Conservation (phyloP, 2,113 vertebrate species). For the Thermophis baileyi region DNA sequence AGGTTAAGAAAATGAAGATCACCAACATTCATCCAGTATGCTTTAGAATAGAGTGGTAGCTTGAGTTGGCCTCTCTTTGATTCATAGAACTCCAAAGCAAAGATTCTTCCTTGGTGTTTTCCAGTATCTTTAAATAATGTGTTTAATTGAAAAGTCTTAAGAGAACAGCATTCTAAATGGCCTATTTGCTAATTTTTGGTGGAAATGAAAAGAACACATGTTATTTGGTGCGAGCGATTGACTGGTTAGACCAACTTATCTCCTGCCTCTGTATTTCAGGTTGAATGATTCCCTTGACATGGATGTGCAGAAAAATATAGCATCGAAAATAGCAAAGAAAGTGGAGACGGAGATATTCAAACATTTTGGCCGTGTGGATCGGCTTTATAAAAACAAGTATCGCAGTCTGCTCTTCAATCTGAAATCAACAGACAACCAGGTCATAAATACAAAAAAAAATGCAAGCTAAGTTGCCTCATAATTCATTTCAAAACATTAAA, state of each 20-base stretch:
- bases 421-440: conserved; percentile 60
- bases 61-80: not conserved
- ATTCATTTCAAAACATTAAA: not conserved
- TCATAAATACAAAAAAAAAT: conserved; percentile 23
- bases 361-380: conserved; percentile 43
- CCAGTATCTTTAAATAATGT: not conserved
- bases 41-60: not conserved
- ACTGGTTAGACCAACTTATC: not conserved
- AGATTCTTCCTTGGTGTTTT: not conserved
- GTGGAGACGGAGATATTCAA: conserved; percentile 64
- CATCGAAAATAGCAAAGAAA: conserved; percentile 36
- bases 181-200: not conserved
- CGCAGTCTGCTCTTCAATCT: conserved; percentile 70
- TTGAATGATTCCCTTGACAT: conserved; percentile 33
- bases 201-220: not conserved
- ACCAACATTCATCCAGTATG: not conserved
- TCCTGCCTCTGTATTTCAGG: conserved; percentile 28
- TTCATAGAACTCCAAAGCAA: not conserved
- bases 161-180: not conserved
- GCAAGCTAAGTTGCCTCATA: not conserved
- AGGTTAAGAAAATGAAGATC: not conserved
- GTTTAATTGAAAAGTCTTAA: not conserved
- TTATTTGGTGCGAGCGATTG: not conserved
- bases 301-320: not conserved
- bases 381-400: conserved; percentile 67